Evolutionary conservation across 1,140 invertebrate genomes (phyloP).

Genomic region (Penaeus japonicus): DNA sequence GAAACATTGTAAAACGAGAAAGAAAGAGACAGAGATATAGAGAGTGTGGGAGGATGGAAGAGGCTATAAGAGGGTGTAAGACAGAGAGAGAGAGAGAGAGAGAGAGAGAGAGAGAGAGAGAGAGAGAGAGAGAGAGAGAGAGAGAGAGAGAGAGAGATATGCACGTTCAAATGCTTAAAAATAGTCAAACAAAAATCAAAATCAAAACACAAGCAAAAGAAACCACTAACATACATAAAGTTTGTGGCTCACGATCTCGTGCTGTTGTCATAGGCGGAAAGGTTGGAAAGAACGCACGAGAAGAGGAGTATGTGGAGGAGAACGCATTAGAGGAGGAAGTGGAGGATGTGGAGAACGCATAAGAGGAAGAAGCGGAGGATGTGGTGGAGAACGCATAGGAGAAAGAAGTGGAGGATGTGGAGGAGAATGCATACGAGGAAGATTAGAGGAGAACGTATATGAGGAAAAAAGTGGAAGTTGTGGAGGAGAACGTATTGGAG

Average conservation of each 20-base stretch:
- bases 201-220: background rate
- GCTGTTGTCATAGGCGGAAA: no score
- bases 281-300: no score
- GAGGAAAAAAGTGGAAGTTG: no score
- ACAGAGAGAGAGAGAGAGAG: background rate
- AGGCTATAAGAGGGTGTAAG: background rate
- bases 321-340: background rate
- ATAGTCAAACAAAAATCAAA: no score
- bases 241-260: no score
- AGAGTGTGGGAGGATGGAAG: background rate
- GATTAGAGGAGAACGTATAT: background rate
- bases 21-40: background rate
- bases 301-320: no score
- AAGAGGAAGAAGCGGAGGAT: background rate
- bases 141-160: background rate
- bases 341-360: background rate
- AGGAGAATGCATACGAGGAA: background rate
- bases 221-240: no score
- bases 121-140: slow-evolving; percentile 1
- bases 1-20: no score
- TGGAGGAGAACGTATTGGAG: no score
- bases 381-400: background rate
- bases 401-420: background rate
- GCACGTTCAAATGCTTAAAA: no score
- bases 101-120: slow-evolving; percentile 1